These are phyloP conservation scores for Parnassius smintheus DNA, from an alignment of 2,888 invertebrate genomes.

Conservation along the genomic window DNA sequence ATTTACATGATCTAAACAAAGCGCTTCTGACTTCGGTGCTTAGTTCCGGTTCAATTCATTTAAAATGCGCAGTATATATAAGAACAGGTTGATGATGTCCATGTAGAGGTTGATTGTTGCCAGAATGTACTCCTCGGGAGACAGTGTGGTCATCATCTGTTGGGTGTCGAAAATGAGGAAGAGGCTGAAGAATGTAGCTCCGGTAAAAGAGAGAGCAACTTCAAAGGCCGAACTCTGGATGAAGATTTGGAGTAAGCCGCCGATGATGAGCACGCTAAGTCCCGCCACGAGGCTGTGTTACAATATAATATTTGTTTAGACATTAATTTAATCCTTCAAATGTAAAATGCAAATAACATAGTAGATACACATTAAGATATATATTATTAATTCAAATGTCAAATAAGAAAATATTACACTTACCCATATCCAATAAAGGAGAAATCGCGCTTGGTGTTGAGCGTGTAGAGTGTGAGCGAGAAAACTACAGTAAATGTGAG, in stretches of 20 bases:
- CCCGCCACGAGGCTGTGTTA: slow-evolving; percentile 83
- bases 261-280: slow-evolving; percentile 85
- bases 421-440: slow-evolving; percentile 89
- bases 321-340: no score
- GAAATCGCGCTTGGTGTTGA: slow-evolving; percentile 93
- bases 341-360: no score
- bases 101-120: slow-evolving; percentile 93
- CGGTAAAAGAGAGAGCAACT: slow-evolving; percentile 85
- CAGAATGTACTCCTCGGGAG: slow-evolving; percentile 93
- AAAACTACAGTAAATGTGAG: slow-evolving; percentile 88
- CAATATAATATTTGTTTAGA: slow-evolving; percentile 18
- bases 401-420: slow-evolving; percentile 43
- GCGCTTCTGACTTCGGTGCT: background rate
- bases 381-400: no score
- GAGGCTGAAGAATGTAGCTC: slow-evolving; percentile 88
- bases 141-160: slow-evolving; percentile 89
- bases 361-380: no score
- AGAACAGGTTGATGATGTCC: slow-evolving; percentile 92
- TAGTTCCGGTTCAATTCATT: slow-evolving; percentile 81
- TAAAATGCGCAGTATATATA: slow-evolving; percentile 88
- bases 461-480: slow-evolving; percentile 89
- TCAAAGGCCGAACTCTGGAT: slow-evolving; percentile 87
- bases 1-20: no score
- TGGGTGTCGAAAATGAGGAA: slow-evolving; percentile 94
- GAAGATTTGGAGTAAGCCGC: slow-evolving; percentile 87